phyloP scores from a whole-genome alignment of 2,888 invertebrate species.

The Allolobophora icterica region DNA sequence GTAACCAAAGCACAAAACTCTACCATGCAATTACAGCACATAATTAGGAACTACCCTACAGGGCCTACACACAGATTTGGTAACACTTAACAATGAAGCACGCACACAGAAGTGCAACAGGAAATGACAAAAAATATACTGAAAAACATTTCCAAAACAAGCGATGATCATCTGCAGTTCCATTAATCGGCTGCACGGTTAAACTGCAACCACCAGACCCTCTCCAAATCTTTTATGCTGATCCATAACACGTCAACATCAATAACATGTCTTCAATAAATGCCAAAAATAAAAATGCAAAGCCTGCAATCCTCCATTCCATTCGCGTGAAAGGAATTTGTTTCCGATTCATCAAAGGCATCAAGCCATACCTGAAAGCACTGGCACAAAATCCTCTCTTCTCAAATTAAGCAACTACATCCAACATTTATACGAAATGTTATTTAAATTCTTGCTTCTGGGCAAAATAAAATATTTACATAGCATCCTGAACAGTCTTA shows the following conservation, averaged over 20 bases:
- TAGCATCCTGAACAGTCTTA: neutral
- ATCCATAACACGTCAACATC: neutral
- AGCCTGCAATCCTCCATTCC: neutral
- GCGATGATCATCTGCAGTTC: too few species aligned
- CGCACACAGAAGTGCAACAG: too few species aligned
- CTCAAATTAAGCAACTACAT: neutral
- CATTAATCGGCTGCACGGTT: too few species aligned
- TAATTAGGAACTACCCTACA: too few species aligned
- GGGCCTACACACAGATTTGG: too few species aligned
- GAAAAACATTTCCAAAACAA: too few species aligned
- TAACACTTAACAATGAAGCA: too few species aligned
- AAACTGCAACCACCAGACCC: too few species aligned
- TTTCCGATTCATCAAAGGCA: neutral
- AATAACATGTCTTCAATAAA: neutral
- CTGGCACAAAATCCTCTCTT: neutral
- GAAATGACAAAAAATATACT: too few species aligned
- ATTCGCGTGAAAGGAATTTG: neutral
- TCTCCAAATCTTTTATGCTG: too few species aligned
- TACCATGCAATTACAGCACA: neutral
- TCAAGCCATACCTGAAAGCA: neutral
- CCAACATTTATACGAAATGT: neutral
- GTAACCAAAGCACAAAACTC: neutral
- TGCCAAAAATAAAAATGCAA: neutral
- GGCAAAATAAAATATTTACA: neutral
- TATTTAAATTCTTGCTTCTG: neutral